A percentile compares a stretch with the other conserved stretches of the same genome.
These are phyloP conservation scores for Actinopyga echinites DNA, from an alignment of 53 echinoderm and acorn worm genomes.

Conservation along the genomic window DNA sequence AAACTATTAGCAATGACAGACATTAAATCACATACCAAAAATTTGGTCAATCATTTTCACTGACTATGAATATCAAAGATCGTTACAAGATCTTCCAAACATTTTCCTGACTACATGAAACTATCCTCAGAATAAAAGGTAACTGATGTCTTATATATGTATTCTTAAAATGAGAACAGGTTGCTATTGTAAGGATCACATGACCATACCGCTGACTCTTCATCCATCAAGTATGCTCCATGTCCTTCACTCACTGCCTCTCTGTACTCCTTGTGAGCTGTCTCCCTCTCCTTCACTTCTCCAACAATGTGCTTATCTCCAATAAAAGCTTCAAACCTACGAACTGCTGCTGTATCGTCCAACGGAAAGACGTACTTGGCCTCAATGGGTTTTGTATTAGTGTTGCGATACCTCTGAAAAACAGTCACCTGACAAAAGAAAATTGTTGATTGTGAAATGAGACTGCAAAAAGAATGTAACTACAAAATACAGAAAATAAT, in stretches of 20 bases:
- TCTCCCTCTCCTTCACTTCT: conserved; percentile 87
- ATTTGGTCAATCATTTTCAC: too few relatives aligned
- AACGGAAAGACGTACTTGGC: conserved; percentile 92
- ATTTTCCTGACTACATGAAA: too few relatives aligned
- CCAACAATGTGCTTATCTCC: conserved; percentile 89
- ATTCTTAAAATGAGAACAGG: too few relatives aligned
- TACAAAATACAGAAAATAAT: neutral
- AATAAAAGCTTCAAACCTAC: conserved; percentile 94
- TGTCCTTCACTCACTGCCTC: conserved; percentile 89
- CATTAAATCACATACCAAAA: too few relatives aligned
- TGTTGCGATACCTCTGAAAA: conserved; percentile 76
- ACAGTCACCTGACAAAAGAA: conserved; percentile 64
- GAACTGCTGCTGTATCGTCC: conserved; percentile 82
- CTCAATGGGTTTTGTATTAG: conserved; percentile 66
- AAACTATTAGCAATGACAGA: too few relatives aligned
- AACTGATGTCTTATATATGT: too few relatives aligned
- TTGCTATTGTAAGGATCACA: too few relatives aligned
- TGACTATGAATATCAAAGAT: too few relatives aligned
- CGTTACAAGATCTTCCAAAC: too few relatives aligned
- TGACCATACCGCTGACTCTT: too few relatives aligned
- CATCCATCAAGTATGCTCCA: conserved; percentile 95
- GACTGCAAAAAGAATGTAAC: neutral
- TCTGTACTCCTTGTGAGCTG: conserved; percentile 84
- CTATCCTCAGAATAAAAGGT: too few relatives aligned
- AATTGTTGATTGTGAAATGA: neutral